Base-by-base conservation (phyloP, 2,888 invertebrate species). In the Conomelus anceps region DNA sequence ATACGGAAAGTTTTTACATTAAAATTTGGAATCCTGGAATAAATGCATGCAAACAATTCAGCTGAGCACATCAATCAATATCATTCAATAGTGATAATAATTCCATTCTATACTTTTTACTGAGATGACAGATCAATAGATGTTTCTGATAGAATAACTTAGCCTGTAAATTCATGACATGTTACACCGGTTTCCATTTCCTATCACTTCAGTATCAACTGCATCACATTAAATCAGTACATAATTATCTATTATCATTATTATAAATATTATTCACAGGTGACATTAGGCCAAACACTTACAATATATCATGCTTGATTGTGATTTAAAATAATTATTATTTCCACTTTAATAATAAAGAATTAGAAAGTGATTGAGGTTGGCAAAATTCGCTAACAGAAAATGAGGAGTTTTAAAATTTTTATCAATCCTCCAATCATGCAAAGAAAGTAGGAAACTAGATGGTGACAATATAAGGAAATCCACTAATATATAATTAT, bases 221-320 rank as follows among this genome's bases (percentile, higher is more conserved):
- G 63, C 63, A 63, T 63, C 63, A 63, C 63, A 63, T 63, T n/a
- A 63, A 63, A 63, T 63, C 63, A 63, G 63, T 63, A 63, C 63
- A 63, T 63, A 63, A n/a, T n/a, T n/a, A n/a, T 63, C 63, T 63
- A 63, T 63, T 63, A 63, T 63, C 63, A 63, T 63, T 63, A 63
- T 63, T 63, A 63, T 63, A 34, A 34, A 34, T n/a, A 24, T 26
- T 88, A 89, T 89, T 90, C 90, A 90, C 89, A 90, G 63, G 34
- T 87, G 90, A 90, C 87, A 88, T 90, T 90, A 90, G 90, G 90
- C 90, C 90, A 90, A 90, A 90, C 88, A 88, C 88, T 84, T 88
- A 88, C 34, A 84, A 84, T 88, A 34, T 85, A 88, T 29, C 34
- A 88, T 85, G 88, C 63, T 22, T 88, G 84, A 88, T 85, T 88